Evolutionary conservation across 1,140 invertebrate species (phyloP).

Genomic region (Phymastichus coffea): DNA sequence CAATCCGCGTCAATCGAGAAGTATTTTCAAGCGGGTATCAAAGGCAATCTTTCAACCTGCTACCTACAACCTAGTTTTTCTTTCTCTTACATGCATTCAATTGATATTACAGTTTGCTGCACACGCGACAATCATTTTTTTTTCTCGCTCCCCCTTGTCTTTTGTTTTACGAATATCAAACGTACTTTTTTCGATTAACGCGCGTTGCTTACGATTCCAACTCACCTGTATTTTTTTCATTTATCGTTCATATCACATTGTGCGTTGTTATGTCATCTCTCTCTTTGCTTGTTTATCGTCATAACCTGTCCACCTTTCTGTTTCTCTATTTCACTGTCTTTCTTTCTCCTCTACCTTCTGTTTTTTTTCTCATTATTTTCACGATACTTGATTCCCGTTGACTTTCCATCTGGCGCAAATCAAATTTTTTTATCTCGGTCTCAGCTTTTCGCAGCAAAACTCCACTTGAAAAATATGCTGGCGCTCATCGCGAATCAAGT

Average conservation of each 20-base stretch:
- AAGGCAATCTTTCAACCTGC: too few species aligned
- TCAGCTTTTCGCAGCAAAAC: too few species aligned
- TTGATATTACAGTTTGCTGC: too few species aligned
- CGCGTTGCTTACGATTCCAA: slow-evolving; percentile 21
- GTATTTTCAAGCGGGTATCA: not conserved
- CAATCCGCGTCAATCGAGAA: slow-evolving; percentile 17
- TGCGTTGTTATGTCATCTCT: slow-evolving; percentile 24
- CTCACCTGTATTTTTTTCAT: slow-evolving; percentile 4
- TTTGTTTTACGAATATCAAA: not conserved
- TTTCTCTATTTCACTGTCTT: slow-evolving; percentile 17
- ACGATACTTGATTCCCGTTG: slow-evolving; percentile 16
- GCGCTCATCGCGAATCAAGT: slow-evolving; percentile 16
- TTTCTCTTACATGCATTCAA: too few species aligned
- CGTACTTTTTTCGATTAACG: slow-evolving; percentile 6
- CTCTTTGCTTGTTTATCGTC: slow-evolving; percentile 30
- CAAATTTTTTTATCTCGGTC: too few species aligned
- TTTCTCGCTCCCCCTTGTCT: too few species aligned
- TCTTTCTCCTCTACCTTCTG: slow-evolving; percentile 15
- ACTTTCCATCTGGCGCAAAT: not conserved
- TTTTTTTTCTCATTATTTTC: too few species aligned
- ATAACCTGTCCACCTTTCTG: slow-evolving; percentile 25
- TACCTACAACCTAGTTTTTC: too few species aligned
- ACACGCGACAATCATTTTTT: too few species aligned
- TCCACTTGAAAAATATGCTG: too few species aligned
- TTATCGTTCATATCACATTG: slow-evolving; percentile 26